Evolutionary conservation across 92 coral and sea anemone genomes (phyloP), one percentile per base, ranked within the genome.

Genomic region (Porites lobata): DNA sequence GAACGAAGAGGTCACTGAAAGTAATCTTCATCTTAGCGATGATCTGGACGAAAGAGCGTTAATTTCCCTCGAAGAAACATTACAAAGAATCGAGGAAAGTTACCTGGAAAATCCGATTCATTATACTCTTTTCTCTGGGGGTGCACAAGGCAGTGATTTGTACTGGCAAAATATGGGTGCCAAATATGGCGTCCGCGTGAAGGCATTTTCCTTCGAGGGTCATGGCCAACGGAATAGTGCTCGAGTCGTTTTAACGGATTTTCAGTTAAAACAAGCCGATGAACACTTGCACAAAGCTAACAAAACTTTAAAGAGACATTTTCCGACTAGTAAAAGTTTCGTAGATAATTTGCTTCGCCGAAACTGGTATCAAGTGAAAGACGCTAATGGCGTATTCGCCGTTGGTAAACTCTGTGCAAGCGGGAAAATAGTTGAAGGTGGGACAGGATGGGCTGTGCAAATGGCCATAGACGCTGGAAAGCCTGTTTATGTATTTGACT

Each of bases 391-490:
- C 12, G 92, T 89, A 69, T 89, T 84, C 53, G 89, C 92, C 32
- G 29, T 84, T 22, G 81, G 84, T 29, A 58, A 56, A 77, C 20
- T 89, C 11, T 61, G 57, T 50, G 66, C 92, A 20, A 83, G 68
- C 13, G 75, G 71, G 17, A 78, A 38, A 29, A 84, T 66, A 59
- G 85, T 84, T 18, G 86, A 84, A 78, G 92, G 92, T 29, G 92
- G 92, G 3, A 89, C 92, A 8, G 92, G 92, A 8, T 89, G 92
- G 92, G 92, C 89, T 22, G 89, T 89, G 12, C 92, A 89, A 51
- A 89, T 89, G 92, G 92, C 92, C 12, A 24, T 89, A 17, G 89
- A 89, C 32, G 29, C 32, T 65, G 20, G 52, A 38, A 89, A 84
- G 32, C 69, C 69, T 9, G 89, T 84, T 4, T 84, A 84, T 78